Evolutionary conservation across 2,113 vertebrate species (phyloP).

Genomic region (human): DNA sequence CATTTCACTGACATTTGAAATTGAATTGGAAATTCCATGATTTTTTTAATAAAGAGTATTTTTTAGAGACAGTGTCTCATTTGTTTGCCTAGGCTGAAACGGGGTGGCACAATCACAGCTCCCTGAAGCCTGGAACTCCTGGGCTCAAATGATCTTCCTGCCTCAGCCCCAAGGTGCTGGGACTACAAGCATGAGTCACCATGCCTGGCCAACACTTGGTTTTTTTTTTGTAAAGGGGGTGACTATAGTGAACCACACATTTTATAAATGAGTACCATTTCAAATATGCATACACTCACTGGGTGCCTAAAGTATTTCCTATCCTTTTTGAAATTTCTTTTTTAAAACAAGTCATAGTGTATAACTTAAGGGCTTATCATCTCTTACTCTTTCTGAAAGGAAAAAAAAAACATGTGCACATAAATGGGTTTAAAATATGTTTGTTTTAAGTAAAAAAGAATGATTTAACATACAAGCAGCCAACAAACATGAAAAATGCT

Average conservation of each 20-base stretch:
- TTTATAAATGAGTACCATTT: not conserved
- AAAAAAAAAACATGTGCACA: not conserved
- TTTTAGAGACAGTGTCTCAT: no score
- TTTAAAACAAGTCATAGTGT: not conserved
- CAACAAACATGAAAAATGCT: no score
- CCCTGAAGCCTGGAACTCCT: no score
- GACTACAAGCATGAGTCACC: no score
- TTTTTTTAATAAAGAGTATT: not conserved
- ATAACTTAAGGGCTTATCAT: not conserved
- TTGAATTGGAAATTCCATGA: not conserved
- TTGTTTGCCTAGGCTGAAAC: no score
- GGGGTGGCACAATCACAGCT: no score
- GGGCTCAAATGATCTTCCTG: no score
- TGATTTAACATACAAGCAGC: not conserved
- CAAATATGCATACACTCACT: not conserved
- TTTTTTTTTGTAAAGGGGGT: not conserved
- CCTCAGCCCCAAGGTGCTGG: no score
- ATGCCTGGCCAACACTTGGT: no score
- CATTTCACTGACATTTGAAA: not conserved
- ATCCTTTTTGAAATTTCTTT: not conserved
- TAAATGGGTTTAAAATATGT: not conserved
- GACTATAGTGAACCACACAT: not conserved
- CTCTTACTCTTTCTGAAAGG: constrained; percentile 34
- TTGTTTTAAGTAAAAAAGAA: not conserved
- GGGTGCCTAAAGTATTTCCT: not conserved